Evolutionary conservation across 2,888 invertebrate genomes (phyloP), one percentile per base, ranked within the genome.

Genomic region (Plebejus argus): DNA sequence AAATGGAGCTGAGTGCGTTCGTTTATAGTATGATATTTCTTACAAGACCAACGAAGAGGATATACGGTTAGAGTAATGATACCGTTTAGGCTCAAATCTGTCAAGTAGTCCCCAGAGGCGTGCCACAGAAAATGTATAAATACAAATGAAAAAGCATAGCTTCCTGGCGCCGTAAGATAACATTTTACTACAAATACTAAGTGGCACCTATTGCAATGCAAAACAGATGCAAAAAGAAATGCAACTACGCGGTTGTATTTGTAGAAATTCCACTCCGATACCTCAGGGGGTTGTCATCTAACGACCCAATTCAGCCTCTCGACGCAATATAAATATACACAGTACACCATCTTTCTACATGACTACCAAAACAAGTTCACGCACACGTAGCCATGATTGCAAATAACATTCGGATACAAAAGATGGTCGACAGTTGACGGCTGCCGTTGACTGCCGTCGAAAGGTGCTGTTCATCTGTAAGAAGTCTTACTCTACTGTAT

Each of bases 241-340:
- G 66, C 66, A 66, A 66, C 66, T 33, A 66, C 66, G 33, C 66
- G 12, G 15, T 18, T 28, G 66, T 66, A 39, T 71, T 39, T 71
- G 71, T 71, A 71, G 39, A 66, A 61, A 66, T 66, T 33, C 66
- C 66, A 18, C 28, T 66, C 66, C 28, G 66, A 66, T 66, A 66
- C 66, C 66, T 66, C 66, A 66, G 66, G 66, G 66, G 28, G 66
- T 33, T 66, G 66, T 28, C 39, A 71, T 71, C 71, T 39, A 71
- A 71, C 71, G 71, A 71, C 39, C 71, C 39, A 71, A 39, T 39
- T 39, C 39, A 71, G 71, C 53, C 53, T 53, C 5, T 18, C 0
- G 12, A 53, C 0, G 53, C 18, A 53, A 53, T 53, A 1, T 18
- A 53, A 18, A 18, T 53, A 53, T 18, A 53, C 0, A 53, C 18